phyloP scores from a whole-genome alignment of 1,140 invertebrate genomes.

The Dendrolimus kikuchii region DNA sequence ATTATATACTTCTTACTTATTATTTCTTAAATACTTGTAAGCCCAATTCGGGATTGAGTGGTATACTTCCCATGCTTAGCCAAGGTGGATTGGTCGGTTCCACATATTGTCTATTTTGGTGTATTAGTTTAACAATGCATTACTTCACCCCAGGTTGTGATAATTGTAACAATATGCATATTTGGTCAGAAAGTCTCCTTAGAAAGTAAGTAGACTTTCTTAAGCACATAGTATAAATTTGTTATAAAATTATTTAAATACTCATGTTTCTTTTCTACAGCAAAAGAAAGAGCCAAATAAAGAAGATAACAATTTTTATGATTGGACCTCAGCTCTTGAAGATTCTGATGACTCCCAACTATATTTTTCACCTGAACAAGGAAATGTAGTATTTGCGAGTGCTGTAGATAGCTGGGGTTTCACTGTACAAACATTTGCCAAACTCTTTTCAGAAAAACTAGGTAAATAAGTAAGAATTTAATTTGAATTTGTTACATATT shows the following conservation, averaged over 20 bases:
- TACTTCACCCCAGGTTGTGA: no score
- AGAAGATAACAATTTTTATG: conserved; percentile 60
- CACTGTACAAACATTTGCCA: conserved; percentile 89
- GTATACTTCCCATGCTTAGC: no score
- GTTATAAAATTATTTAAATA: conserved; percentile 4
- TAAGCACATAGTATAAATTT: not conserved
- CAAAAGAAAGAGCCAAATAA: conserved; percentile 26
- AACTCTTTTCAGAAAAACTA: conserved; percentile 87
- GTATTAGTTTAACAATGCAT: no score
- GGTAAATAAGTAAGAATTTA: conserved; percentile 43
- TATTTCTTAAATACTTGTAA: no score
- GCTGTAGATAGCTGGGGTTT: conserved; percentile 99
- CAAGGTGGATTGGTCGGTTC: no score
- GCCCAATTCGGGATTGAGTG: no score
- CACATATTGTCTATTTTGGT: no score
- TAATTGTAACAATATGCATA: no score
- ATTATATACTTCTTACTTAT: no score
- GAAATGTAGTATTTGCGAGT: conserved; percentile 97
- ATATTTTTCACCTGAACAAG: conserved; percentile 93
- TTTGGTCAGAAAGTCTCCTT: no score
- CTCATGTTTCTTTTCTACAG: conserved; percentile 25
- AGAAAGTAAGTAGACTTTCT: no score
- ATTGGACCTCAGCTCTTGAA: conserved; percentile 89
- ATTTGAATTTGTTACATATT: no score
- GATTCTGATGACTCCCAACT: conserved; percentile 90